Percentiles rank a stretch among this genome's conserved stretches.
Conservation (phyloP, 2,797 vertebrate species). For the Labroides dimidiatus region DNA sequence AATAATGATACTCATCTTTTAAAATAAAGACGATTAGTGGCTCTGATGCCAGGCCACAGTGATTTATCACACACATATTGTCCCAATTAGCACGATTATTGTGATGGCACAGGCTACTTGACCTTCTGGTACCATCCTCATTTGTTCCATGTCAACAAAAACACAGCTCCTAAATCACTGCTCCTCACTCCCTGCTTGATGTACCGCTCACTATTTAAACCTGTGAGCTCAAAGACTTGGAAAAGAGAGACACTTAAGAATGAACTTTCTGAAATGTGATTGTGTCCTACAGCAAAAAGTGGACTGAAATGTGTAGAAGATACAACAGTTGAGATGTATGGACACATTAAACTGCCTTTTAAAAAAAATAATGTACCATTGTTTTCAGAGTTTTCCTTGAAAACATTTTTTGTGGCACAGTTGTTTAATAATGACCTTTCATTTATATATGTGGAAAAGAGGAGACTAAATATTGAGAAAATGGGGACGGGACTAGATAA, state of each 20-base stretch:
- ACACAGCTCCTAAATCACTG: constrained; percentile 82
- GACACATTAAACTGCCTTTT: too few species aligned
- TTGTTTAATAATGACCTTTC: too few species aligned
- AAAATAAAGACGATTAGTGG: constrained; percentile 39
- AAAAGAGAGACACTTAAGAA: constrained; percentile 34
- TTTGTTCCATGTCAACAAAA: constrained; percentile 83
- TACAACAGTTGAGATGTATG: neutral
- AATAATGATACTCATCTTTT: constrained; percentile 12
- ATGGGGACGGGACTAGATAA: too few species aligned
- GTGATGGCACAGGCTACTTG: constrained; percentile 74
- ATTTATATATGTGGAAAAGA: too few species aligned
- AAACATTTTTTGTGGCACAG: too few species aligned
- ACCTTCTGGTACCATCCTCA: constrained; percentile 85
- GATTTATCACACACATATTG: constrained; percentile 77
- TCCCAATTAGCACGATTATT: constrained; percentile 84
- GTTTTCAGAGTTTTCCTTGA: too few species aligned
- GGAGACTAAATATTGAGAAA: too few species aligned
- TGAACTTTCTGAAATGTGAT: constrained; percentile 30
- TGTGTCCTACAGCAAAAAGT: constrained; percentile 7
- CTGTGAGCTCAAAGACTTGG: constrained; percentile 42
- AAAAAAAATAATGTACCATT: too few species aligned
- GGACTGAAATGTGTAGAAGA: neutral
- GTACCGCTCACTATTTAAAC: constrained; percentile 35
- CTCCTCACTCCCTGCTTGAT: constrained; percentile 63
- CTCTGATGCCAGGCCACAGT: constrained; percentile 4